Conservation (phyloP, 2,888 invertebrate species). For the Yponomeuta cagnagella region DNA sequence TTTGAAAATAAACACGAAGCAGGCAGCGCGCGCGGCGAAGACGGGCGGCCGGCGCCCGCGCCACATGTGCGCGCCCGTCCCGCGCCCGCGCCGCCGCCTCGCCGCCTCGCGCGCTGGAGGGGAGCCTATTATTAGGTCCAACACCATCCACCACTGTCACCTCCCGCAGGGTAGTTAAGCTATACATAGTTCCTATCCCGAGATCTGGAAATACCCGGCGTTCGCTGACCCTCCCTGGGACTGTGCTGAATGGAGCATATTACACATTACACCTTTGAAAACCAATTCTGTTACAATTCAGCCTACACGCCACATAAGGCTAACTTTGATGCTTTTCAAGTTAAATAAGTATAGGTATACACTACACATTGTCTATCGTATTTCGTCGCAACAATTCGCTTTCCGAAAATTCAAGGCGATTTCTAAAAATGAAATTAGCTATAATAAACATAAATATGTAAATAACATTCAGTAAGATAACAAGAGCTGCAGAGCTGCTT, state of each 20-base stretch:
- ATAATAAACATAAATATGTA: background rate
- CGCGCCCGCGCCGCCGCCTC: conserved; percentile 48
- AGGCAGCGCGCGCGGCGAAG: conserved; percentile 28
- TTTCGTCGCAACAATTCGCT: background rate
- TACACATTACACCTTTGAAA: background rate
- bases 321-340: background rate
- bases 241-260: conserved; percentile 26
- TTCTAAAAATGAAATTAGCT: background rate
- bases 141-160: conserved; percentile 75
- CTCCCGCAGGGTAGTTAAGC: conserved; percentile 72
- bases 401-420: background rate
- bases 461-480: background rate
- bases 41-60: conserved; percentile 52
- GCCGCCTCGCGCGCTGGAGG: conserved; percentile 60
- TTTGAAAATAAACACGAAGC: conserved; percentile 61
- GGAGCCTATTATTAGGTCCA: conserved; percentile 73
- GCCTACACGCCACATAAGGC: background rate
- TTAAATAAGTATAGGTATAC: background rate
- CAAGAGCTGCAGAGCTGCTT: background rate
- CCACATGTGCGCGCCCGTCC: conserved; percentile 70
- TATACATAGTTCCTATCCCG: conserved; percentile 70
- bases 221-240: conserved; percentile 68
- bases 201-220: conserved; percentile 68
- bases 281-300: background rate
- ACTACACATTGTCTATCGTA: too few relatives aligned